A percentile compares a stretch with the other conserved stretches of the same genome.
Evolutionary conservation across 2,113 vertebrate genomes (phyloP).

Genomic region (Mus pahari): DNA sequence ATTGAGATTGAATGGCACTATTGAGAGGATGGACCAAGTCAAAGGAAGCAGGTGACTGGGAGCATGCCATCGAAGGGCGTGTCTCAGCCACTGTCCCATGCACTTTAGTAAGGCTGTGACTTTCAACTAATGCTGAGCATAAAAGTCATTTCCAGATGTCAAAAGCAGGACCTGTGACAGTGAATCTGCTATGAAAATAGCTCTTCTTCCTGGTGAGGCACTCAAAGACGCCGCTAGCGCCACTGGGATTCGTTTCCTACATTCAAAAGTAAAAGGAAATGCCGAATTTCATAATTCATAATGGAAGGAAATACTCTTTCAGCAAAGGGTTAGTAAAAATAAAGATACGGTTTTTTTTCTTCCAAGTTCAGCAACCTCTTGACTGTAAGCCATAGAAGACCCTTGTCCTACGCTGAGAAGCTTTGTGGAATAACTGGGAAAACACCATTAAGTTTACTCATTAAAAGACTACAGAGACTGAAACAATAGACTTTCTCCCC

Average conservation of each 20-base stretch:
- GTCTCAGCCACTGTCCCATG: background rate
- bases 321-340: constrained; percentile 51
- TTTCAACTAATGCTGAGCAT: background rate
- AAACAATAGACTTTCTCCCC: background rate
- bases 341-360: background rate
- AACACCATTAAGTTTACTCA: background rate
- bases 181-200: background rate
- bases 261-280: constrained; percentile 66
- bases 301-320: constrained; percentile 69
- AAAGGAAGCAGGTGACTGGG: background rate
- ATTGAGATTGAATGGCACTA: too few species aligned
- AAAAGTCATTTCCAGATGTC: background rate
- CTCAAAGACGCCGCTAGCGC: background rate
- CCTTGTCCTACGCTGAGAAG: background rate
- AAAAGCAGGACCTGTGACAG: background rate
- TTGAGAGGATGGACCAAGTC: background rate
- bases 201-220: background rate
- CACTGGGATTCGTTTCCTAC: background rate
- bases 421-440: background rate
- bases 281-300: constrained; percentile 57
- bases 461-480: background rate
- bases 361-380: constrained; percentile 46
- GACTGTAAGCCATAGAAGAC: background rate
- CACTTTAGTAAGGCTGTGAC: background rate
- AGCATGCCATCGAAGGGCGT: background rate